Conservation (phyloP, 1,140 invertebrate species). For the Physella acuta region DNA sequence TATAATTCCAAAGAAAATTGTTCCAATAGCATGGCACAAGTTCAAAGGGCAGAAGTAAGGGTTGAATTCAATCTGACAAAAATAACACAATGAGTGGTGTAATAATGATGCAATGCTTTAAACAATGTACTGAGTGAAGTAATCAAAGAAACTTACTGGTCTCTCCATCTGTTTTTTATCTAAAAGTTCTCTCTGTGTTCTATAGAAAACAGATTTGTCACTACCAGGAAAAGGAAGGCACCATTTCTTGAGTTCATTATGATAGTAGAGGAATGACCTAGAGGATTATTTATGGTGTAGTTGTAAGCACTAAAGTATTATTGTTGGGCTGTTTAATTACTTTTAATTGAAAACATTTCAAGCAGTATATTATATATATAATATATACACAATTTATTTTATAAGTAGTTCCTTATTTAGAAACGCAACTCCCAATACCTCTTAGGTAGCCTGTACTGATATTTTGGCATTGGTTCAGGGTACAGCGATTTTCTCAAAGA, state of each 20-base stretch:
- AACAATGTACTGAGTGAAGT: no score
- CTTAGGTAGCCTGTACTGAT: constrained; percentile 63
- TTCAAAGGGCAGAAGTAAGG: constrained; percentile 56
- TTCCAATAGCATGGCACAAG: constrained; percentile 57
- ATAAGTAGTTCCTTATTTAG: no score
- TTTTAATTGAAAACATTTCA: no score
- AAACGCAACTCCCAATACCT: no score
- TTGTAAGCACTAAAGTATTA: no score
- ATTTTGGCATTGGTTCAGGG: constrained; percentile 67
- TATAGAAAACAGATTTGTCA: constrained; percentile 76
- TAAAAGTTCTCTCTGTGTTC: constrained; percentile 76
- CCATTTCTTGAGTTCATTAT: constrained; percentile 68
- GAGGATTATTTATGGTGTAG: no score
- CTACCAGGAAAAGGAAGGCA: constrained; percentile 77
- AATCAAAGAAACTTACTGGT: no score
- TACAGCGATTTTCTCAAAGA: constrained; percentile 69
- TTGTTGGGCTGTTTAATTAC: no score
- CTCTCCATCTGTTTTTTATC: constrained; percentile 67
- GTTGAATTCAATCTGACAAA: constrained; percentile 53
- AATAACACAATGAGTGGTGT: neutral
- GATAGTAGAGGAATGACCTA: constrained; percentile 65
- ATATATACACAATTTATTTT: no score
- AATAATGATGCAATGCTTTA: no score
- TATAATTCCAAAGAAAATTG: constrained; percentile 66
- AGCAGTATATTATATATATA: no score